Base-by-base conservation (phyloP, 2,888 invertebrate genomes). In the Aplocera efformata region DNA sequence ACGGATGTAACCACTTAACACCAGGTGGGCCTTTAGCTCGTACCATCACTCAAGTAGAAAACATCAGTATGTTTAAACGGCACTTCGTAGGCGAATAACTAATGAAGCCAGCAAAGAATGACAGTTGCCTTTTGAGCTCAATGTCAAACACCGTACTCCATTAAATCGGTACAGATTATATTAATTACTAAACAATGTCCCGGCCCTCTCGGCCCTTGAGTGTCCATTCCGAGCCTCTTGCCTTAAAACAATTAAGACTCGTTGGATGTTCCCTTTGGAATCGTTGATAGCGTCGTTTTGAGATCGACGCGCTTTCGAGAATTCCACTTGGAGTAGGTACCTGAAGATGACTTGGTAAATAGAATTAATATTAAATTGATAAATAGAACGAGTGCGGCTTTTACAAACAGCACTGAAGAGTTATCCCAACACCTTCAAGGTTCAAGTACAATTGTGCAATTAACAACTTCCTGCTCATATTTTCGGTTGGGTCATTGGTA, bases 121-220 rank as follows among this genome's bases (percentile, higher is more conserved):
- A n/a, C n/a, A n/a, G n/a, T n/a, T n/a, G n/a, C n/a, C n/a, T n/a
- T n/a, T n/a, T n/a, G n/a, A 9, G 29, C 20, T 10, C 2, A n/a
- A 21, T 25, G 7, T 6, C 0, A 17, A 11, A 9, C 41, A 28
- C 35, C 23, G 10, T 29, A 7, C 27, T 33, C 40, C 32, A 42
- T 26, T 39, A 41, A 42, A 30, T 42, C 42, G 43, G 49, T 50
- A 56, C 36, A 56, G 55, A 69, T 69, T 47, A 65, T 63, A 69
- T 78, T 76, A 63, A 71, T 72, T 72, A 66, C 60, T 45, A 58
- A 51, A 65, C 65, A 67, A 68, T 64, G 60, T 52, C 41, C 33
- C 33, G 46, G 53, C 53, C 60, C 52, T 56, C 46, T 17, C n/a
- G n/a, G n/a, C n/a, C n/a, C n/a, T 44, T 22, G 42, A 59, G 53